These are phyloP conservation scores for Anseranas semipalmata DNA, from an alignment of 2,113 vertebrate genomes.

Conservation along the genomic window DNA sequence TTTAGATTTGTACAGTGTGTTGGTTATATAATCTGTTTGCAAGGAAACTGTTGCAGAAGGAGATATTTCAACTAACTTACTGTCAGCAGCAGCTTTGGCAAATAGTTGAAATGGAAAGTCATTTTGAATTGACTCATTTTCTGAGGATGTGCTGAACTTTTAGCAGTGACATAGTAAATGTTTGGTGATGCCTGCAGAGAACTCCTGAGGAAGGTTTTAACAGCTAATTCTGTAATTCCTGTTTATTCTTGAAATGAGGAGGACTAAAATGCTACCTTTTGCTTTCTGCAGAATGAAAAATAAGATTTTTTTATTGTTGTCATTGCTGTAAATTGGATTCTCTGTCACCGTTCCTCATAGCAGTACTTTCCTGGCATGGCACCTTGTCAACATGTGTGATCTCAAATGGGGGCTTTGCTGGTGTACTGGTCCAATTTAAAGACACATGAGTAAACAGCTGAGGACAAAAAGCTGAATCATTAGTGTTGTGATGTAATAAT, in stretches of 20 bases:
- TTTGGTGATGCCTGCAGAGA: conserved; percentile 3
- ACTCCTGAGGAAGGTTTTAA: not conserved
- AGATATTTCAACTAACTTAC: not conserved
- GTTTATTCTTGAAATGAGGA: not conserved
- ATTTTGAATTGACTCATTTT: conserved; percentile 15
- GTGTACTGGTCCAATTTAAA: conserved; percentile 1
- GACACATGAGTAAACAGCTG: not conserved
- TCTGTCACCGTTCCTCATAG: not conserved
- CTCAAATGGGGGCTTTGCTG: not conserved
- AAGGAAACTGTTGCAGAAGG: not conserved
- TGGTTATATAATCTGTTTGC: not conserved
- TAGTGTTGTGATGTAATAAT: not conserved
- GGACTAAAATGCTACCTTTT: not conserved
- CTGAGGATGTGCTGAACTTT: not conserved
- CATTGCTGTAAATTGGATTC: conserved; percentile 13
- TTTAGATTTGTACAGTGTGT: not conserved
- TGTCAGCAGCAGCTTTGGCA: conserved; percentile 1
- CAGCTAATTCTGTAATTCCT: not conserved
- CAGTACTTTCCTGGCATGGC: not conserved
- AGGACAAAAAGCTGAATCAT: not conserved
- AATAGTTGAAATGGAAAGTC: conserved; percentile 18
- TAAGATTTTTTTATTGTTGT: not conserved
- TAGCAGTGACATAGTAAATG: conserved; percentile 12
- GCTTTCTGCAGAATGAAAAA: not conserved
- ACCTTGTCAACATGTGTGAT: not conserved